phyloP scores from a whole-genome alignment of 2,797 vertebrate genomes.

The Cheracebus regulus region DNA sequence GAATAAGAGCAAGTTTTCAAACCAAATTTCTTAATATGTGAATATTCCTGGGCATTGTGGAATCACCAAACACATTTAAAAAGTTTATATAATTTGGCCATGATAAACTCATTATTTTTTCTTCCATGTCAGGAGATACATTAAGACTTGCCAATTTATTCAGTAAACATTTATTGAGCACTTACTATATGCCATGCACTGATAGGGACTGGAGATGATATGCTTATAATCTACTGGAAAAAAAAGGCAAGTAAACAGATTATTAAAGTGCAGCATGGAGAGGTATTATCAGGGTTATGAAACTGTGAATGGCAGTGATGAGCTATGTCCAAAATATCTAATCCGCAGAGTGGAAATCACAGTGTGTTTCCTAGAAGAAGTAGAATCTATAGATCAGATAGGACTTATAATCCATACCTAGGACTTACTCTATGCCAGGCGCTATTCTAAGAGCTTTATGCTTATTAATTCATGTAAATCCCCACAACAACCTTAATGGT shows the following conservation, averaged over 20 bases:
- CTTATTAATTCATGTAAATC: not conserved
- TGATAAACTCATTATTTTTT: conserved; percentile 30
- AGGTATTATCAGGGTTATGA: not conserved
- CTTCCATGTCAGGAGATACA: not conserved
- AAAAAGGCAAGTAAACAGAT: not conserved
- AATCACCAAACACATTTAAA: not conserved
- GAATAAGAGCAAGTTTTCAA: not conserved
- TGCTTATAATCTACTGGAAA: not conserved
- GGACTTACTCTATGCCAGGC: not conserved
- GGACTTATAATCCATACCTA: not conserved
- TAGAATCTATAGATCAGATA: not conserved
- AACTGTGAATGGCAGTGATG: not conserved
- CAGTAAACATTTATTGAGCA: not conserved
- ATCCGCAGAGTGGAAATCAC: not conserved
- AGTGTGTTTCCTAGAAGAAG: not conserved
- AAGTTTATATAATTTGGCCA: not conserved
- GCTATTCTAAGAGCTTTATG: not conserved
- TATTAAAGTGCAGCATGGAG: not conserved
- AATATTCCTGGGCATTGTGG: not conserved
- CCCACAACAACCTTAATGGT: not conserved
- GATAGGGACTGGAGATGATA: not conserved
- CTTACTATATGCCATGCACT: not conserved
- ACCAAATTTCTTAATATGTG: not conserved
- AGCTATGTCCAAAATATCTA: not conserved
- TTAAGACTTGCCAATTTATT: not conserved